Base-by-base conservation (phyloP, 2,888 invertebrate species). In the Drosophila gaucha region DNA sequence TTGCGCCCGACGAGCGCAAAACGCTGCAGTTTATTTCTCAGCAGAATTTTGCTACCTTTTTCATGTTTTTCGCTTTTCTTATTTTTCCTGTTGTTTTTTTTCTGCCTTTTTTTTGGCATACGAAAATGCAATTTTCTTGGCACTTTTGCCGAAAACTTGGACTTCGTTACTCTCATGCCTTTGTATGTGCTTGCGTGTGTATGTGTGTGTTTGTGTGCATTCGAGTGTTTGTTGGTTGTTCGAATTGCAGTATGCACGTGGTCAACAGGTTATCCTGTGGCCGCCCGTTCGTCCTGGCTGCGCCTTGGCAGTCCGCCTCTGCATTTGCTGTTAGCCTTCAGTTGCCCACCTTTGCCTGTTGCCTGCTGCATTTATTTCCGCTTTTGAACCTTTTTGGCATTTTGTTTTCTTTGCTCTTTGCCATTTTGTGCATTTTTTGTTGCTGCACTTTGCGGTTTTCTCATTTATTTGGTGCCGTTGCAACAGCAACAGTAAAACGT, bases 111-210 rank as follows among this genome's bases (percentile, higher is more conserved):
- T 49, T 51, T 44, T 70, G 44, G 54, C 67, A 69, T 43, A 60
- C 67, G 70, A 88, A 77, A 84, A 83, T 86, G 86, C 86, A 88
- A 88, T 84, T 84, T 84, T 84, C 84, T 88, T 84, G 86, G 86
- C 80, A 84, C 83, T 84, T 83, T 85, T 84, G 79, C 88, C 77
- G 68, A 84, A 87, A 74, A 80, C 80, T 84, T 84, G 78, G 57
- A 62, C 73, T 62, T 67, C 38, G 56, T 60, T 56, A 63, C 46
- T 67, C 31, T 57, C 9, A 10, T 43, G 2, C 30, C 22, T 16
- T 9, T 56, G 31, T 47, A 50, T 54, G 38, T 36, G 24, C 20
- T 43, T 63, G 28, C 43, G n/a, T 33, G 22, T 20, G 52, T 56
- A 44, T 64, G 38, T 50, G 55, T 50, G 44, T 41, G 38, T 52